A percentile compares a stretch with the other conserved stretches of the same genome.
Evolutionary conservation across 2,797 vertebrate genomes (phyloP).

Genomic region (Sylvia borin): DNA sequence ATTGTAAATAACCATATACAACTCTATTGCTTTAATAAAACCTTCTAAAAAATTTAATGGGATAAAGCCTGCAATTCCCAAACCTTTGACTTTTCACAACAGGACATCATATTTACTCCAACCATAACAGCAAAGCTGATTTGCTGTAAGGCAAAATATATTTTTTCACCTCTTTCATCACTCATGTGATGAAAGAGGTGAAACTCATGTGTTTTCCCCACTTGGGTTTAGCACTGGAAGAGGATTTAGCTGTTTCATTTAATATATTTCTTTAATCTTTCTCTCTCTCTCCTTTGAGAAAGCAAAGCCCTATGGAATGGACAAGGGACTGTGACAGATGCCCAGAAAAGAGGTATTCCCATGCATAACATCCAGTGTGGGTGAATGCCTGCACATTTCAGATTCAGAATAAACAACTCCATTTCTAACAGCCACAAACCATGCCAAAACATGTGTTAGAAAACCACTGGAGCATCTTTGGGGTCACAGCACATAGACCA

Average conservation of each 20-base stretch:
- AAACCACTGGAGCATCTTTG: neutral
- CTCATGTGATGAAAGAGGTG: no score
- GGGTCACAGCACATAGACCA: neutral
- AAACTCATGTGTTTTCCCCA: neutral
- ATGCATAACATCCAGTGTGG: fast-evolving
- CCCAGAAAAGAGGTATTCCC: neutral
- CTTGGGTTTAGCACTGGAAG: neutral
- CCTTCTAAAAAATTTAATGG: neutral
- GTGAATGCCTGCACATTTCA: neutral
- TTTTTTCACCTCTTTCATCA: neutral
- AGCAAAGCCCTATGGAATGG: neutral
- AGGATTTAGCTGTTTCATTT: neutral
- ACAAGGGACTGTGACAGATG: neutral
- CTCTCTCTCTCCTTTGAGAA: neutral
- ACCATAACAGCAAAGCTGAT: neutral
- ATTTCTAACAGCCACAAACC: neutral
- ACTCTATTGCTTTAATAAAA: neutral
- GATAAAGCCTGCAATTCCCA: neutral
- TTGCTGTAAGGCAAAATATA: neutral
- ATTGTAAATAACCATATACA: neutral
- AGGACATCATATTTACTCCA: neutral
- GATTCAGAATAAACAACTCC: neutral
- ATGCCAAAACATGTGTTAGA: neutral
- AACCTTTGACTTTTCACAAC: neutral
- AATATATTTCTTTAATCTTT: neutral